Base-by-base conservation (phyloP, 2,888 invertebrate genomes). In the Thecophora atra region DNA sequence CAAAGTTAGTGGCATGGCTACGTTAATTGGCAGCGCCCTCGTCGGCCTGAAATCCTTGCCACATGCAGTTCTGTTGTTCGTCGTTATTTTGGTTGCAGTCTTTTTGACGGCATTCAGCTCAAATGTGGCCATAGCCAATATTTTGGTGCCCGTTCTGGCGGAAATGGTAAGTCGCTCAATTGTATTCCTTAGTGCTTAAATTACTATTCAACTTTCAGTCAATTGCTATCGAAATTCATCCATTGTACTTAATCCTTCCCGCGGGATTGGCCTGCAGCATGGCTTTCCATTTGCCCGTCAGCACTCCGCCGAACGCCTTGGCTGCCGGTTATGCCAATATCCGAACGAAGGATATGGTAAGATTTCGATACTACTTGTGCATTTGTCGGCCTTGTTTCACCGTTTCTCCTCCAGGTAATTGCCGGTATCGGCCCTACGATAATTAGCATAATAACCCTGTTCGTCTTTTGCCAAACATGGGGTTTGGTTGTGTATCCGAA, bases 301-400 rank as follows among this genome's bases (percentile, higher is more conserved):
- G 96, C 64, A 97, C 97, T 0, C 97, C 97, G 2, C 97, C 97
- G 19, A 98, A 98, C 87, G 97, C 98, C 4, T 94, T 98, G 73
- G 96, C 94, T 0, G 94, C 94, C 24, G 94, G 93, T 0, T 93
- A 94, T 15, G 93, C 93, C 2, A 91, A 92, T 79, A 94, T 95
- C 87, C 91, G 90, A 76, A 93, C 94, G 8, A 89, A 90, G 73
- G 93, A 94, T 80, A 94, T 95, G 91, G 91, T 93, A 80, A 73
- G 77, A 68, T n/a, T n/a, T n/a, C n/a, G n/a, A n/a, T n/a, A n/a
- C n/a, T 62, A 52, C 54, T 21, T 62, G 15, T 52, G 44, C 26
- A 13, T 1, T 4, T n/a, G 4, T 47, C 11, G 15, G 47, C 2
- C n/a, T n/a, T 47, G 17, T 47, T 47, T 47, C 47, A 17, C 28